Conservation (phyloP, 1,140 invertebrate genomes). For the Oncopodura yosiiana region DNA sequence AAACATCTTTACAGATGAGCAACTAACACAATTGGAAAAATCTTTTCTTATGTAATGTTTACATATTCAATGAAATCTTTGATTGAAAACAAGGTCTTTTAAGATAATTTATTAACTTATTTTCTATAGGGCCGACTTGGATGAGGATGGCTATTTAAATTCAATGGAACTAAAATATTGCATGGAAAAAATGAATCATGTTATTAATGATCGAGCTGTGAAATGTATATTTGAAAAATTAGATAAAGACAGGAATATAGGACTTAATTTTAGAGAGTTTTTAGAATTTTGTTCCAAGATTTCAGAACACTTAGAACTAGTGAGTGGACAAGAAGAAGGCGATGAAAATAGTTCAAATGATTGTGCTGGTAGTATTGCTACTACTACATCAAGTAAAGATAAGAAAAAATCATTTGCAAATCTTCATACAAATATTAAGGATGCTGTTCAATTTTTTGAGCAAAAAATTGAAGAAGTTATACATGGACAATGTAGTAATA, state of each 20-base stretch:
- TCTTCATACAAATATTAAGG: too few relatives aligned
- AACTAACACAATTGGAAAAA: slow-evolving; percentile 11
- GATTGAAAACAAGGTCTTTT: neutral
- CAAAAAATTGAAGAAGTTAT: too few relatives aligned
- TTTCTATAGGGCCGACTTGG: slow-evolving; percentile 14
- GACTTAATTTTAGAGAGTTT: slow-evolving; percentile 8
- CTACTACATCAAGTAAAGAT: too few relatives aligned
- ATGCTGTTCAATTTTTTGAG: too few relatives aligned
- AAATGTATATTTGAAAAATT: slow-evolving; percentile 1
- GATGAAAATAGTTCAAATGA: too few relatives aligned
- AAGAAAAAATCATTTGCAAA: too few relatives aligned
- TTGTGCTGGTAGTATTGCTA: too few relatives aligned
- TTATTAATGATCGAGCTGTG: neutral
- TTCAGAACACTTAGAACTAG: too few relatives aligned
- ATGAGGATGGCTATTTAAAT: slow-evolving; percentile 1
- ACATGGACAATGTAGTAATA: too few relatives aligned
- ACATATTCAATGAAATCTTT: neutral
- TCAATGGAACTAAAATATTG: slow-evolving; percentile 14
- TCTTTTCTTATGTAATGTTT: slow-evolving; percentile 6
- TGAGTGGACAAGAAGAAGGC: too few relatives aligned
- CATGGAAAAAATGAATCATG: slow-evolving; percentile 12
- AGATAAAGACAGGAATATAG: slow-evolving; percentile 6
- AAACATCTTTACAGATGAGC: neutral
- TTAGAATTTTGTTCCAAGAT: slow-evolving; percentile 4
- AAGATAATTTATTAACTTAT: neutral